Base-by-base conservation (phyloP, 2,113 vertebrate species). In the Corapipo altera region DNA sequence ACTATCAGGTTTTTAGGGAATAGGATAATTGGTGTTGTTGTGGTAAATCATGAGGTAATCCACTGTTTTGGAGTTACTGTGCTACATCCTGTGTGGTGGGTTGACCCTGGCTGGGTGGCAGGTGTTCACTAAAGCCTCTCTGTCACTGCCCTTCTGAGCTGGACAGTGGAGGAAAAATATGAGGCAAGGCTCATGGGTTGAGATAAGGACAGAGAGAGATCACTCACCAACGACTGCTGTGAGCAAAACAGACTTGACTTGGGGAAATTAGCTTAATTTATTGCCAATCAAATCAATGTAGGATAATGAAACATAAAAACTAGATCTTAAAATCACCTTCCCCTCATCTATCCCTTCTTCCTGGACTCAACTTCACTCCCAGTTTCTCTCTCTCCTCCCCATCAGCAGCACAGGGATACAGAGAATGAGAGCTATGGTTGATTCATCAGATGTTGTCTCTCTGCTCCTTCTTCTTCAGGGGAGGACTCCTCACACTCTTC, bases 41-140 rank as follows among this genome's bases (percentile, higher is more conserved):
- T 54, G 20, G 24, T 39, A 73, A 75, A 79, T 7, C 7, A 26
- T 1, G 7, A 46, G 8, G 2, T 0, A 51, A 8, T 37, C 23
- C 1, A 6, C 14, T 2, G 0, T 30, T 80, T 59, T 4, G 1
- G 28, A 83, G 9, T 44, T 58, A 8, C 5, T 52, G 54, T 5
- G 61, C 14, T 72, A 54, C 22, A 33, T 9, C 11, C 12, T 48
- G 2, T 61, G 44, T 43, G 33, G 8, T 46, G 15, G 6, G 11
- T 12, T 87, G 41, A 67, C 22, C 8, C 52, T 55, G 35, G 14
- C 28, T 66, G 22, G 15, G 35, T 62, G 11, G 5, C 9, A 32
- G 33, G 13, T 57, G 24, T 5, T 28, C 28, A 48, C 12, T 11
- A 55, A 73, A 64, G 13, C 27, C 8, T 4, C 10, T 49, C 20